These are phyloP conservation scores for Romanomermis culicivorax DNA, from an alignment of 2,888 invertebrate species.

Conservation along the genomic window DNA sequence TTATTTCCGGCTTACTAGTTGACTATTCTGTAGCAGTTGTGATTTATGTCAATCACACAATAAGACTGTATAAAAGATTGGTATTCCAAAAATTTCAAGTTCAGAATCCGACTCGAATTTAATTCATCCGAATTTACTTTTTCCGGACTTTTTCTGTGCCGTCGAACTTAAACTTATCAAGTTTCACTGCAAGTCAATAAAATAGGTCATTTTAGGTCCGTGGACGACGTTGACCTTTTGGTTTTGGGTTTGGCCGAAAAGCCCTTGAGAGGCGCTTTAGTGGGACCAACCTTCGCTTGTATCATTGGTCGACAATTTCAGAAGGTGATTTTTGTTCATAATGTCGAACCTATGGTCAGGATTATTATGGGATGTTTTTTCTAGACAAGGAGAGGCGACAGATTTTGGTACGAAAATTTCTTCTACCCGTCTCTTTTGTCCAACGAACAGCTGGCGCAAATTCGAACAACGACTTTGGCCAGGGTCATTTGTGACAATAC, in stretches of 20 bases:
- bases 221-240: conserved; percentile 26
- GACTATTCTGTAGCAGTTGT: too few relatives aligned
- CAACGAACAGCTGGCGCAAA: conserved; percentile 21
- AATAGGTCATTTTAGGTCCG: conserved; percentile 10
- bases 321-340: conserved; percentile 13
- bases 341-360: background rate
- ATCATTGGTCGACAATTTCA: conserved; percentile 25
- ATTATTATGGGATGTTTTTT: too few relatives aligned
- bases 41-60: too few relatives aligned
- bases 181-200: too few relatives aligned
- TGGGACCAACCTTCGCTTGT: conserved; percentile 27
- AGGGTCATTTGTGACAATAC: conserved; percentile 25
- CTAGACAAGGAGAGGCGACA: conserved; percentile 10
- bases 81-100: too few relatives aligned
- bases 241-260: conserved; percentile 25
- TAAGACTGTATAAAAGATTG: too few relatives aligned
- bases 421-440: conserved; percentile 24
- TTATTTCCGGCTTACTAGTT: too few relatives aligned
- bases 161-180: too few relatives aligned
- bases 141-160: too few relatives aligned
- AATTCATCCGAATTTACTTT: too few relatives aligned
- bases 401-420: conserved; percentile 22
- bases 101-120: too few relatives aligned
- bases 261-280: conserved; percentile 20
- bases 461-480: conserved; percentile 22